Evolutionary conservation across 2,888 invertebrate species (phyloP).

Genomic region (Drosophila leonis): DNA sequence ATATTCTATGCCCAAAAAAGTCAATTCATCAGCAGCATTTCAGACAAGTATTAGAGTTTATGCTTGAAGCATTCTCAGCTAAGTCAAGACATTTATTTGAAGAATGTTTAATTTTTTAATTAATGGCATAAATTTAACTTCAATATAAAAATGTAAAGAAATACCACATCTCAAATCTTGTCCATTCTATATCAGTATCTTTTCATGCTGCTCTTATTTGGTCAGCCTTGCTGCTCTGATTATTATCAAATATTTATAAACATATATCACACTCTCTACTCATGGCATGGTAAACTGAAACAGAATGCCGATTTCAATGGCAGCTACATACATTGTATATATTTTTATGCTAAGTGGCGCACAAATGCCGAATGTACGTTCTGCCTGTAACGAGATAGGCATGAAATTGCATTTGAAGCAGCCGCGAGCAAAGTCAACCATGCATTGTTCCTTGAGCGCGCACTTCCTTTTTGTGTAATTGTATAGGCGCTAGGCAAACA

Average conservation of each 20-base stretch:
- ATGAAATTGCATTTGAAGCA: conserved; percentile 37
- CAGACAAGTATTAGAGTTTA: too few relatives aligned
- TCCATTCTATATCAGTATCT: too few relatives aligned
- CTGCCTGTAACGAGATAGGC: conserved; percentile 45
- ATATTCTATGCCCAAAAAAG: too few relatives aligned
- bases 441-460: conserved; percentile 11
- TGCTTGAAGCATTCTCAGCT: too few relatives aligned
- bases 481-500: neutral
- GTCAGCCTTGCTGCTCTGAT: neutral
- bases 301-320: conserved; percentile 4
- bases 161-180: too few relatives aligned
- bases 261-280: neutral
- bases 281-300: neutral
- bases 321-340: conserved; percentile 7
- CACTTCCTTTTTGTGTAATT: conserved; percentile 21
- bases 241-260: neutral
- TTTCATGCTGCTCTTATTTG: neutral
- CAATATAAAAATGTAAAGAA: too few relatives aligned
- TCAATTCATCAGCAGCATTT: too few relatives aligned
- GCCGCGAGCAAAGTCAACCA: neutral
- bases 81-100: too few relatives aligned
- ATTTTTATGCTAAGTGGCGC: conserved; percentile 41
- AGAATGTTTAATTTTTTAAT: too few relatives aligned
- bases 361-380: too few relatives aligned
- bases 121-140: too few relatives aligned